Conservation (phyloP, 2,113 vertebrate species). For the Serinus canaria region DNA sequence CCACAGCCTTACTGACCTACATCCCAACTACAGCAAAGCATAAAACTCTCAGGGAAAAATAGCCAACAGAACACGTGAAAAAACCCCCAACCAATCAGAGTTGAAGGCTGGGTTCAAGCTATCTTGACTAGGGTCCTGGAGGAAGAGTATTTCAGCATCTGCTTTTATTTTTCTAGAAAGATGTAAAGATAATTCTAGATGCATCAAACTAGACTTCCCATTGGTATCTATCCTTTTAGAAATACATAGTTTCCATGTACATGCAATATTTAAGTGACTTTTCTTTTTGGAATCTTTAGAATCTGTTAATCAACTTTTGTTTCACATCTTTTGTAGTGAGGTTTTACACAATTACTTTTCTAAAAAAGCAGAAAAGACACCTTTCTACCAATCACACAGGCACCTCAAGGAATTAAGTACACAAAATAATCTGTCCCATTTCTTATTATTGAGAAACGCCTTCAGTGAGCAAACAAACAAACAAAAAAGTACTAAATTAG, state of each 20-base stretch:
- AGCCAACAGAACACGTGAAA: rapidly evolving
- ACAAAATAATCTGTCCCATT: background rate
- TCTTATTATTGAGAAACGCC: background rate
- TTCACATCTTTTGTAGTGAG: background rate
- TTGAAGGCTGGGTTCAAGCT: background rate
- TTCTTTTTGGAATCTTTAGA: background rate
- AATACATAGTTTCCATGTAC: background rate
- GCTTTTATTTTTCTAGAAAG: background rate
- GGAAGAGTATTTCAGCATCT: background rate
- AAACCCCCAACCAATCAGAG: rapidly evolving
- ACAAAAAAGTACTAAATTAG: background rate
- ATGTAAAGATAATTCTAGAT: background rate
- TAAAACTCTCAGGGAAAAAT: background rate
- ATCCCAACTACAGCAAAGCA: background rate
- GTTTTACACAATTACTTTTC: background rate
- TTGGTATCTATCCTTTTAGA: background rate
- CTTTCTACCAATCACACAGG: background rate
- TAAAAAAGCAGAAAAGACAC: background rate
- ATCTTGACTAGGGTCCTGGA: background rate
- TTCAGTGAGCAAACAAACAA: background rate
- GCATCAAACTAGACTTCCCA: background rate
- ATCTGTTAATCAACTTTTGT: background rate
- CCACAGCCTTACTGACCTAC: background rate
- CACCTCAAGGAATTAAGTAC: background rate
- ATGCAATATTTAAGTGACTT: background rate